A percentile compares a stretch with the other conserved stretches of the same genome.
Evolutionary conservation across 2,113 vertebrate species (phyloP).

Genomic region (Gallinago paraguaiae): DNA sequence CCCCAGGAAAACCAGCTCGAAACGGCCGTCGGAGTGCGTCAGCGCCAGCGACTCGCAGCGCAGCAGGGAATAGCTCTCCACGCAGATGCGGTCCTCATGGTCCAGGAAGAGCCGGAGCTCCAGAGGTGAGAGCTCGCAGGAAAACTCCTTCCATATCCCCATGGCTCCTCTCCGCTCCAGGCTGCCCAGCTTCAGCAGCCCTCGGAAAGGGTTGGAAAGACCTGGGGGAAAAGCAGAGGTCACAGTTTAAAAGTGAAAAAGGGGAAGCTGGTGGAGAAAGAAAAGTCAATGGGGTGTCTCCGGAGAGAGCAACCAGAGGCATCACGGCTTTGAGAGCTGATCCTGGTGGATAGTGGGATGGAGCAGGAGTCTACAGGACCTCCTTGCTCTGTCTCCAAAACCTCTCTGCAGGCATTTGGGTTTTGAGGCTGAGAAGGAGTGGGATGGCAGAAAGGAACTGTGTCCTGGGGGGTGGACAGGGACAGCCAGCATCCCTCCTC

Average conservation of each 20-base stretch:
- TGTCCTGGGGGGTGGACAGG: rapidly evolving
- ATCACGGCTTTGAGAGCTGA: background rate
- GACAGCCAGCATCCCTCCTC: background rate
- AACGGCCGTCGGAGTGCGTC: slow-evolving; percentile 83
- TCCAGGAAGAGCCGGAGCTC: slow-evolving; percentile 88
- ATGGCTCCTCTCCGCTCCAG: slow-evolving; percentile 84
- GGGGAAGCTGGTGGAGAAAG: background rate
- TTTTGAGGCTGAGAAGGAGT: background rate
- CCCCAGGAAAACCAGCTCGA: slow-evolving; percentile 85
- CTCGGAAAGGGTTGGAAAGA: slow-evolving; percentile 91
- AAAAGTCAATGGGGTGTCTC: background rate
- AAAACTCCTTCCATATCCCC: slow-evolving; percentile 89
- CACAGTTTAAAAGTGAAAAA: background rate
- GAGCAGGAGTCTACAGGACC: background rate
- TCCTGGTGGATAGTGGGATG: background rate
- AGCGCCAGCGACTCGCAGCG: slow-evolving; percentile 84
- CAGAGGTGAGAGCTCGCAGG: slow-evolving; percentile 90
- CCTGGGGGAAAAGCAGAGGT: slow-evolving; percentile 63
- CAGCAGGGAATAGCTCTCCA: slow-evolving; percentile 87
- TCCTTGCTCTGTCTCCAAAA: background rate
- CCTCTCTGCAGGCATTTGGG: background rate
- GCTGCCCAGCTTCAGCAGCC: slow-evolving; percentile 91
- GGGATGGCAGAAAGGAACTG: background rate
- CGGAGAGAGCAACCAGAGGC: background rate
- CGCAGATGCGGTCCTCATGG: slow-evolving; percentile 81